phyloP scores from a whole-genome alignment of 2,888 invertebrate species.

The Brachypalpus laphriformis region DNA sequence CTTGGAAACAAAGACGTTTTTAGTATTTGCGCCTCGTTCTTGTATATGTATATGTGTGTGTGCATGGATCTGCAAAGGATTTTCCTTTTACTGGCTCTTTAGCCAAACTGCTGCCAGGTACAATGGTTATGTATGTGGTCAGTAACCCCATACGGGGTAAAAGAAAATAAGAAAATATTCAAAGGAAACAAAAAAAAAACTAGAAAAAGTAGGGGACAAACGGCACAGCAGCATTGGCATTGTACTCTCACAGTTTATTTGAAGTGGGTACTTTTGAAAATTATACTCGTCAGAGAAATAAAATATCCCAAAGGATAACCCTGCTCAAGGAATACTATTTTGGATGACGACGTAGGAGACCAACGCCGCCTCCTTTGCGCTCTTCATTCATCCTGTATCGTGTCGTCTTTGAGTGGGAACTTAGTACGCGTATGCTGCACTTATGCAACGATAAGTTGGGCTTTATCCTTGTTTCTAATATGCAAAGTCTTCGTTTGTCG shows the following conservation, averaged over 20 bases:
- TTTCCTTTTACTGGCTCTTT: slow-evolving; percentile 48
- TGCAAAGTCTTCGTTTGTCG: neutral
- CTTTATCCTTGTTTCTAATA: slow-evolving; percentile 22
- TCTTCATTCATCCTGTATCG: slow-evolving; percentile 33
- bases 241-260: slow-evolving; percentile 56
- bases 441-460: slow-evolving; percentile 43
- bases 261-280: slow-evolving; percentile 66
- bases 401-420: slow-evolving; percentile 15
- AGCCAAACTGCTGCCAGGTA: slow-evolving; percentile 42
- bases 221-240: slow-evolving; percentile 40
- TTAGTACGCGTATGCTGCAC: slow-evolving; percentile 22
- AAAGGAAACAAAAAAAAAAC: slow-evolving; percentile 31
- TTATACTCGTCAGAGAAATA: slow-evolving; percentile 56
- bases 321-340: slow-evolving; percentile 7
- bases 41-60: slow-evolving; percentile 34
- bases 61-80: slow-evolving; percentile 64
- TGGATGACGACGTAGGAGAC: slow-evolving; percentile 18
- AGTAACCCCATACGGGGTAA: slow-evolving; percentile 66
- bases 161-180: slow-evolving; percentile 29
- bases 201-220: slow-evolving; percentile 43
- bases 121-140: slow-evolving; percentile 67
- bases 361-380: slow-evolving; percentile 31
- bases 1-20: slow-evolving; percentile 61
- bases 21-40: slow-evolving; percentile 53
- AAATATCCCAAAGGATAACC: slow-evolving; percentile 62